Evolutionary conservation across 2,888 invertebrate genomes (phyloP).

Genomic region (Fragum sueziense): DNA sequence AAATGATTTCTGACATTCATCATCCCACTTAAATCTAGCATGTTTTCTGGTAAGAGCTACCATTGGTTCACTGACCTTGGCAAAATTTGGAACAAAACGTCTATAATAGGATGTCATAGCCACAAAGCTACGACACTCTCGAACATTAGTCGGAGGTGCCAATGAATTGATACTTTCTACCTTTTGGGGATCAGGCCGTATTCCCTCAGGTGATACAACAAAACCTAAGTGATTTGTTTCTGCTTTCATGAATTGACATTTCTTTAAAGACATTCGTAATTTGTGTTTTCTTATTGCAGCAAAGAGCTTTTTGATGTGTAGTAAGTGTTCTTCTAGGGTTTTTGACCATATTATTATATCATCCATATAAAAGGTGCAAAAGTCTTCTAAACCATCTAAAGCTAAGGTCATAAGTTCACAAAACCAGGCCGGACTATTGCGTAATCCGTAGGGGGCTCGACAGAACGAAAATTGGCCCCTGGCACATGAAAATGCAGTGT

Average conservation of each 20-base stretch:
- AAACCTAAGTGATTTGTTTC: slow-evolving; percentile 31
- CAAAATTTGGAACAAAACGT: no score
- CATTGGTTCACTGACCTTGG: no score
- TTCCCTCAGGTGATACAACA: neutral
- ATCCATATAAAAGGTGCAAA: slow-evolving; percentile 1
- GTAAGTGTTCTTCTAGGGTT: slow-evolving; percentile 1
- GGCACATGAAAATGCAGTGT: neutral
- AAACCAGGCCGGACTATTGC: neutral
- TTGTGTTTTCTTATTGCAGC: neutral
- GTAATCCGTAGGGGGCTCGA: neutral
- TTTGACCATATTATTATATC: slow-evolving; percentile 3
- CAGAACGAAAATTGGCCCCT: neutral
- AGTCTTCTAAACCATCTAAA: slow-evolving; percentile 3
- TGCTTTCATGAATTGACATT: slow-evolving; percentile 13
- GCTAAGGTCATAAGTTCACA: neutral
- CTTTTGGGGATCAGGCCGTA: slow-evolving; percentile 24
- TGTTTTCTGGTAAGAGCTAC: no score
- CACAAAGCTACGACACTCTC: slow-evolving; percentile 25
- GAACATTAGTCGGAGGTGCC: slow-evolving; percentile 21
- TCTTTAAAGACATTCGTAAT: slow-evolving; percentile 2
- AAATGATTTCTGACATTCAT: no score
- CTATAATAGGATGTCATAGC: no score
- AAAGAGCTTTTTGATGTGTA: neutral
- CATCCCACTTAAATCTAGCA: no score
- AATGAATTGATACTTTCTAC: slow-evolving; percentile 18